A percentile compares a stretch with the other conserved stretches of the same genome.
Conservation (phyloP, 2,797 vertebrate genomes). For the Microcaecilia unicolor region DNA sequence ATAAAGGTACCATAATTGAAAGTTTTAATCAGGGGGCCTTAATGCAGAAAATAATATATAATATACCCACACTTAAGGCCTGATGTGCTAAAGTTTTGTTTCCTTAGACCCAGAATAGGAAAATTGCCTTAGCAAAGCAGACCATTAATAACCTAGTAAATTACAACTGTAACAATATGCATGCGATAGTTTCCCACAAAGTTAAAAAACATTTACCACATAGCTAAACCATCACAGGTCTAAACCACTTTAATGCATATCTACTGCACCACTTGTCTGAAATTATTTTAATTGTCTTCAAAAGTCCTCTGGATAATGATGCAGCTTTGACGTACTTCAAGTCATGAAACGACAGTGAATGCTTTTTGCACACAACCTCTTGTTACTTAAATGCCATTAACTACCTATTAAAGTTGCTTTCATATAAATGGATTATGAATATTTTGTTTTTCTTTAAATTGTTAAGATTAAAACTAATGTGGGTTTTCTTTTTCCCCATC, state of each 20-base stretch:
- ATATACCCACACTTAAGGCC: too few species aligned
- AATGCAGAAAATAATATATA: too few species aligned
- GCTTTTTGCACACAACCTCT: slow-evolving; percentile 6
- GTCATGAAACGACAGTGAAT: slow-evolving; percentile 26
- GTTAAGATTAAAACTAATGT: slow-evolving; percentile 9
- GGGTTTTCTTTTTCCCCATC: background rate
- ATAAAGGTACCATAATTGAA: slow-evolving; percentile 16
- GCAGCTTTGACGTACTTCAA: too few species aligned
- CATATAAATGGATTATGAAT: slow-evolving; percentile 9
- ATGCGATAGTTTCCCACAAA: slow-evolving; percentile 10
- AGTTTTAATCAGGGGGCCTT: slow-evolving; percentile 17
- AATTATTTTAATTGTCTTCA: too few species aligned
- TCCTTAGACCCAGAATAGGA: too few species aligned
- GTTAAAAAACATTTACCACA: too few species aligned
- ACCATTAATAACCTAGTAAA: slow-evolving; percentile 14
- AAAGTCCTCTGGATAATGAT: slow-evolving; percentile 31
- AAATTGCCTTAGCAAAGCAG: slow-evolving; percentile 24
- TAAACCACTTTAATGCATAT: slow-evolving; percentile 33
- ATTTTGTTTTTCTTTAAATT: slow-evolving; percentile 31
- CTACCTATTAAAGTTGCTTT: slow-evolving; percentile 9
- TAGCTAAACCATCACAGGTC: slow-evolving; percentile 15
- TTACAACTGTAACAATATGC: slow-evolving; percentile 20
- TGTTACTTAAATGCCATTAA: slow-evolving; percentile 19
- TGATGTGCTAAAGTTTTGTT: slow-evolving; percentile 15
- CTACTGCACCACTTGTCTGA: slow-evolving; percentile 14